Evolutionary conservation across 1,140 invertebrate species (phyloP).

Genomic region (Camponotus pennsylvanicus): DNA sequence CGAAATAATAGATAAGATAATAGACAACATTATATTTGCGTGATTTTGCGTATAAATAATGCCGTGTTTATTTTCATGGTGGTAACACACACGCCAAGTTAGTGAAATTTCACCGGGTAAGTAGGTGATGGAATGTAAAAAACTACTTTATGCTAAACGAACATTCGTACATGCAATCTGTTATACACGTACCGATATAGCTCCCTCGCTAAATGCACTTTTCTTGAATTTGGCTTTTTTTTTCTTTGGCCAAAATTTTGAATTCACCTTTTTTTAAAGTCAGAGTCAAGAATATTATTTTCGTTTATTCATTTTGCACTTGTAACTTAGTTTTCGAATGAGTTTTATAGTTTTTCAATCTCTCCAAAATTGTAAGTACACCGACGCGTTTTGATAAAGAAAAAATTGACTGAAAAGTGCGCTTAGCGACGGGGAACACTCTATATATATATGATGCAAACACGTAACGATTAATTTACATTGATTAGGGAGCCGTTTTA

Average conservation of each 20-base stretch:
- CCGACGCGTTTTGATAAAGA: background rate
- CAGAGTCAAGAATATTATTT: no score
- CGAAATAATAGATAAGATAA: background rate
- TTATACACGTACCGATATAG: no score
- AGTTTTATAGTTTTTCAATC: background rate
- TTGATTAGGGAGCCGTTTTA: background rate
- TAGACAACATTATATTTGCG: background rate
- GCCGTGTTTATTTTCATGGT: background rate
- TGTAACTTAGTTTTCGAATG: no score
- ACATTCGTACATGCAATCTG: background rate
- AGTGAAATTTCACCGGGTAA: background rate
- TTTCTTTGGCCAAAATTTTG: no score
- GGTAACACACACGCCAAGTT: background rate
- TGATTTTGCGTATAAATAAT: background rate
- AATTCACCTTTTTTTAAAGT: no score
- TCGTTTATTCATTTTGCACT: no score
- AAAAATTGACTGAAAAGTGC: background rate
- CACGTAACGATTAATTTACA: conserved; percentile 32
- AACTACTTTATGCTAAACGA: background rate
- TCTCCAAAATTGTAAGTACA: background rate
- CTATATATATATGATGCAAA: background rate
- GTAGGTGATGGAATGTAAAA: background rate
- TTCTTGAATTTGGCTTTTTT: no score
- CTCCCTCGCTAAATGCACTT: background rate
- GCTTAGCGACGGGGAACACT: background rate